Evolutionary conservation across 1,140 invertebrate genomes (phyloP).

Genomic region (Drosophila grimshawi): DNA sequence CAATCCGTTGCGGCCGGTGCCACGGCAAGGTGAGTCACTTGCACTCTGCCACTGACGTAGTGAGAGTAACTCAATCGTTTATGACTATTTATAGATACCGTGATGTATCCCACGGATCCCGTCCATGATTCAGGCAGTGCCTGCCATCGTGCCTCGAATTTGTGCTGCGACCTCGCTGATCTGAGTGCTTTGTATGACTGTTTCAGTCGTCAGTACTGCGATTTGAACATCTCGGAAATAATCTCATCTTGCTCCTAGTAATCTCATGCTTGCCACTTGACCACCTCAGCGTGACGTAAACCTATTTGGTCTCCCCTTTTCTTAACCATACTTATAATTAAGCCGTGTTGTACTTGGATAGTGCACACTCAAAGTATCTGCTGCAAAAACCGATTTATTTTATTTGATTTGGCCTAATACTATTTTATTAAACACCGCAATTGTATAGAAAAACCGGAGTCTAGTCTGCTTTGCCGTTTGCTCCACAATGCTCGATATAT

Average conservation of each 20-base stretch:
- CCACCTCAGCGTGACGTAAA: constrained; percentile 9
- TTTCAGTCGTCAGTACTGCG: constrained; percentile 48
- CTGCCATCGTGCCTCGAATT: constrained; percentile 48
- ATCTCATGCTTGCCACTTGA: not conserved
- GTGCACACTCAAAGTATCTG: constrained; percentile 12
- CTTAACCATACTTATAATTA: constrained; percentile 37
- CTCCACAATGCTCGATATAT: not conserved
- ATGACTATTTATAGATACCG: constrained; percentile 31
- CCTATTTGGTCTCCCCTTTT: constrained; percentile 14
- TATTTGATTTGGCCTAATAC: constrained; percentile 5
- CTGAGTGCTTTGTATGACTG: constrained; percentile 57
- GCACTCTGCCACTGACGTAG: not conserved
- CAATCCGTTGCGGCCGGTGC: not conserved
- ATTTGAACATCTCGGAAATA: constrained; percentile 50
- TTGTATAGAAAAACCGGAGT: constrained; percentile 9
- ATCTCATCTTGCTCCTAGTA: constrained; percentile 59
- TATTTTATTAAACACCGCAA: not conserved
- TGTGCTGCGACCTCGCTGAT: constrained; percentile 46
- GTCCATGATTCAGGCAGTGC: constrained; percentile 27
- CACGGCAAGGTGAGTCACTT: constrained; percentile 26
- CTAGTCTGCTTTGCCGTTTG: constrained; percentile 32
- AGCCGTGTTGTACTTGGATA: constrained; percentile 2
- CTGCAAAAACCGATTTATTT: constrained; percentile 3
- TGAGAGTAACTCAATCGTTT: not conserved
- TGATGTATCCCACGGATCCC: constrained; percentile 52